These are phyloP conservation scores for Schizaphis graminum DNA, from an alignment of 2,888 invertebrate species.

Conservation along the genomic window DNA sequence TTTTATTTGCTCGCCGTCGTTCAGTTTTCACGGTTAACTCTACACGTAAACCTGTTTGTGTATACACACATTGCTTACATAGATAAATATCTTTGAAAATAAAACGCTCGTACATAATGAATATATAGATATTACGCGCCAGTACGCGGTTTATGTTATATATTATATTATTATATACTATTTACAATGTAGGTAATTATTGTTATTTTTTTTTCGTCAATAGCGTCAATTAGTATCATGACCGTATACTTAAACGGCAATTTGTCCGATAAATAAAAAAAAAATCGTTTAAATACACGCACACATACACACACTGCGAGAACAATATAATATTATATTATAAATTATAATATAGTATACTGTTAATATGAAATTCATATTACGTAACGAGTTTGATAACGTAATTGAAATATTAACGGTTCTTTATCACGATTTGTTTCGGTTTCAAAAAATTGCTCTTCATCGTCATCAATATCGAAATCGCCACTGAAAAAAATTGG, in stretches of 20 bases:
- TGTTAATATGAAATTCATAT: not conserved
- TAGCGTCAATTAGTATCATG: not conserved
- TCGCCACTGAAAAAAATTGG: not conserved
- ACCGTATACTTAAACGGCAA: not conserved
- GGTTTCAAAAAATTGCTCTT: not conserved
- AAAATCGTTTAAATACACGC: not conserved
- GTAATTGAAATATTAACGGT: not conserved
- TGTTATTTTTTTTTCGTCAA: not conserved
- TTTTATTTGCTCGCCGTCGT: constrained; percentile 37
- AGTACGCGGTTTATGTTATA: not conserved
- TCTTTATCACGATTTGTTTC: not conserved
- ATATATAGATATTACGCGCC: not conserved
- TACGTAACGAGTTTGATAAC: not conserved
- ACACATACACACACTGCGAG: not conserved
- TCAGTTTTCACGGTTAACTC: constrained; percentile 27
- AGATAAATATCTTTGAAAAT: constrained; percentile 33
- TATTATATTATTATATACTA: not conserved
- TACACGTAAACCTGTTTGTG: constrained; percentile 29
- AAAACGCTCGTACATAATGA: not conserved
- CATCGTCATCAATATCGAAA: not conserved
- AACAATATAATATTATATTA: not conserved
- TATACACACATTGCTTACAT: not conserved
- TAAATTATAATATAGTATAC: not conserved
- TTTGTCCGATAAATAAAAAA: constrained; percentile 12
- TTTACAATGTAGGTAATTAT: constrained; percentile 16